Conservation (phyloP, 2,888 invertebrate genomes). For the Tachina grossa region DNA sequence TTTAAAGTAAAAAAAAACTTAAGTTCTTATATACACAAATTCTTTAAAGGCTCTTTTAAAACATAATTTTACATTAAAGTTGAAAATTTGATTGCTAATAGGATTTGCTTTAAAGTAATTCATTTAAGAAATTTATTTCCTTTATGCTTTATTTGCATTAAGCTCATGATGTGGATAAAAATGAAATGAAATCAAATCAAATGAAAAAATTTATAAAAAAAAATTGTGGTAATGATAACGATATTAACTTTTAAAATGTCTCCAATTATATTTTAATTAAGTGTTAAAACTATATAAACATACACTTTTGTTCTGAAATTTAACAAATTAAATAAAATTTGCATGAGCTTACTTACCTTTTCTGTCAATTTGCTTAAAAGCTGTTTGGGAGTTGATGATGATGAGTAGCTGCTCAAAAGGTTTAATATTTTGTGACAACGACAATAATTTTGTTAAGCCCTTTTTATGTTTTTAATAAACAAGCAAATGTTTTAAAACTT, state of each 20-base stretch:
- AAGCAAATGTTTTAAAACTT: neutral
- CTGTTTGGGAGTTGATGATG: neutral
- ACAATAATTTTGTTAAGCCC: constrained; percentile 20
- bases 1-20: neutral
- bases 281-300: no score
- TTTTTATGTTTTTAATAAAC: constrained; percentile 20
- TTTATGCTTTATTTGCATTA: constrained; percentile 3
- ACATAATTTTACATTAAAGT: constrained; percentile 7
- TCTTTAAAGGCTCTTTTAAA: neutral
- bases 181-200: neutral
- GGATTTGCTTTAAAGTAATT: constrained; percentile 3
- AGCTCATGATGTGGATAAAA: neutral
- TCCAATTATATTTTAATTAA: no score
- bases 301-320: neutral
- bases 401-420: neutral
- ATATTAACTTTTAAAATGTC: no score
- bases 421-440: neutral
- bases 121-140: neutral
- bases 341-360: constrained; percentile 24
- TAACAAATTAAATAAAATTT: constrained; percentile 15
- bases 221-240: no score
- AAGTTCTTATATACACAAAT: neutral
- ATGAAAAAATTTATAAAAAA: neutral
- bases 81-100: neutral
- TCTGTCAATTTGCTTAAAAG: neutral